These are phyloP conservation scores for Onchidella celtica DNA, from an alignment of 2,888 invertebrate species.

Conservation along the genomic window DNA sequence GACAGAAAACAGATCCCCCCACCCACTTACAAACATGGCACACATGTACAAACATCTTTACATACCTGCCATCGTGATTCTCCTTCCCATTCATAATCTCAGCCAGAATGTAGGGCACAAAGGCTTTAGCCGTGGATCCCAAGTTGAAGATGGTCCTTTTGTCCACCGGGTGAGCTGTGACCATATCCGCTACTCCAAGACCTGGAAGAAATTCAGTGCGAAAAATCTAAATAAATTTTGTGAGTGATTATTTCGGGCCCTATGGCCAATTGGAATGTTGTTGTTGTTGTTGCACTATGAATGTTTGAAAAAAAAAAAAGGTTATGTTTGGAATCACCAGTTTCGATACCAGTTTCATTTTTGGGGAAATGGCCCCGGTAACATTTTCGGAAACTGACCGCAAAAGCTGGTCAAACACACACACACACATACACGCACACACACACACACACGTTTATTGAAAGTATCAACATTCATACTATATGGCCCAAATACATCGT, in stretches of 20 bases:
- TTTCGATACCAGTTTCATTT: no score
- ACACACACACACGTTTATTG: no score
- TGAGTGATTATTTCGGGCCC: no score
- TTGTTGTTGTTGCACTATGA: not conserved
- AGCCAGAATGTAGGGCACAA: constrained; percentile 55
- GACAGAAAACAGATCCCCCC: not conserved
- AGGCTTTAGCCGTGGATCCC: constrained; percentile 61
- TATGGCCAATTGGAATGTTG: no score
- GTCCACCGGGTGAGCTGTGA: constrained; percentile 48
- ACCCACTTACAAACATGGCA: not conserved
- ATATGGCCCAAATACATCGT: no score
- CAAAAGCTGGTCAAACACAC: no score
- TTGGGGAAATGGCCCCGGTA: no score
- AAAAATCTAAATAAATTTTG: not conserved
- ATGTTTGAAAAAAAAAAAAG: no score
- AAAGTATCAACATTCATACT: no score
- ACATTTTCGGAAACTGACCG: no score
- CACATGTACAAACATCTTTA: not conserved
- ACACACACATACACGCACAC: no score
- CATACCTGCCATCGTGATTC: constrained; percentile 22
- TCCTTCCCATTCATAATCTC: constrained; percentile 46
- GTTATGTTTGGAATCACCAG: no score
- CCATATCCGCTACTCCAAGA: constrained; percentile 57
- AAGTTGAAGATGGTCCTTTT: constrained; percentile 58
- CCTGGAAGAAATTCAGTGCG: constrained; percentile 7